A percentile compares a stretch with the other conserved stretches of the same genome.
Evolutionary conservation across 1,140 invertebrate species (phyloP).

Genomic region (Drosophila seguyi): DNA sequence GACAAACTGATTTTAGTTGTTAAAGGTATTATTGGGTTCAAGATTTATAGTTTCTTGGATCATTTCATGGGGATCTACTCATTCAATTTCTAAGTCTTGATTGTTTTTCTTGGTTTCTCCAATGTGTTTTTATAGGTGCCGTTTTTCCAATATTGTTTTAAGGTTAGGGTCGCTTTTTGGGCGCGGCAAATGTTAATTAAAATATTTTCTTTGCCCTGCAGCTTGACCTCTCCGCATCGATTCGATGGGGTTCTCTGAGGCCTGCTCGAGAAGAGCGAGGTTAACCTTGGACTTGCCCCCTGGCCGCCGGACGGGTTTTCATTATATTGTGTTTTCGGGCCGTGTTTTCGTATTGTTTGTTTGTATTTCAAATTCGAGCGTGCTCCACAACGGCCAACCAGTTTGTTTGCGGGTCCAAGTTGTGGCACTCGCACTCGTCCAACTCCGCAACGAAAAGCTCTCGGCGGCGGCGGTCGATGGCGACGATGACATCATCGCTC

Average conservation of each 20-base stretch:
- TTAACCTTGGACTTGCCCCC: constrained; percentile 76
- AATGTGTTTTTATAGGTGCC: background rate
- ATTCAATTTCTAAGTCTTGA: background rate
- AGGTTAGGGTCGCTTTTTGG: constrained; percentile 58
- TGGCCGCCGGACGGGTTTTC: constrained; percentile 28
- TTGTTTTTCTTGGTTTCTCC: background rate
- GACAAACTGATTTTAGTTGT: background rate
- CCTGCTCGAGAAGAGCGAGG: constrained; percentile 18
- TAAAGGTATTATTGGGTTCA: background rate
- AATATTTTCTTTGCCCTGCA: constrained; percentile 63
- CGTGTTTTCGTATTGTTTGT: constrained; percentile 49
- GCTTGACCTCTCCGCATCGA: constrained; percentile 55
- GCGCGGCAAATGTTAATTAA: constrained; percentile 74
- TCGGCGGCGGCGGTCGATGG: constrained; percentile 29
- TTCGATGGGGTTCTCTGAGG: constrained; percentile 21
- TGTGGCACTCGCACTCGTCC: constrained; percentile 37
- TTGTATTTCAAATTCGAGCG: constrained; percentile 59
- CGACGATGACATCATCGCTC: constrained; percentile 74
- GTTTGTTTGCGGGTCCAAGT: constrained; percentile 49
- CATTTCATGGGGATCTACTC: too few relatives aligned
- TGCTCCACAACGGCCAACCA: constrained; percentile 52
- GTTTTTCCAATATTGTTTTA: constrained; percentile 26
- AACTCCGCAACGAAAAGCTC: constrained; percentile 52
- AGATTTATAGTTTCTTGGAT: background rate
- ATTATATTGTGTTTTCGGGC: constrained; percentile 16